Base-by-base conservation (phyloP, 2,113 vertebrate species). In the Amia ocellicauda region DNA sequence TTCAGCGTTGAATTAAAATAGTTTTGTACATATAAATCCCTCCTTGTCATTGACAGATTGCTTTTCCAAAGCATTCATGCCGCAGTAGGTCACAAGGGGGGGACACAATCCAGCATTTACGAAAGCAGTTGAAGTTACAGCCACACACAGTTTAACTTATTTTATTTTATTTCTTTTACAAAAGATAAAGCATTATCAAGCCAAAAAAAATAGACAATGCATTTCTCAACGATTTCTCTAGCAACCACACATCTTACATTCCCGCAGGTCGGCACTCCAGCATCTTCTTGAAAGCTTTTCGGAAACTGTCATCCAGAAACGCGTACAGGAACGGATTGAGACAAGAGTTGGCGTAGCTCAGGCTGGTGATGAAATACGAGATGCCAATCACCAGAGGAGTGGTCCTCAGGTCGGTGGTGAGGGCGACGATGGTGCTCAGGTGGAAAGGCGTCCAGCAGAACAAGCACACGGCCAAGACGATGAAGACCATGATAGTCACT, bases 401-500 rank as follows among this genome's bases (percentile, higher is more conserved):
- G 68, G 88, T 91, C 17, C 82, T 88, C 69, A 94, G 80, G 78
- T 97, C 94, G 0, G 90, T 93, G 26, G 91, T 93, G 73, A 96
- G 80, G 9, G 93, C 91, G 63, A 95, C 91, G 0, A 95, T 82
- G 65, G 94, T 94, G 85, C 93, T 91, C 69, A 96, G 77, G 72
- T 97, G 94, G 76, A 93, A 96, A 2, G 93, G 93, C 0, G 89
- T 95, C 93, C 93, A 97, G 68, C 95, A 96, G 81, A 96, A 91
- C 58, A 97, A 79, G 31, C 92, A 94, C 36, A 93, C 89, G 0
- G 93, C 90, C 69, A 97, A 70, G 8, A 97, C 93, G 0, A 94
- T 86, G 50, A 94, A 93, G 66, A 97, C 93, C 91, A 95, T 94
- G 4, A 91, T 17, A 1, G 94, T 96, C 36, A 93, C 93, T 50